Base-by-base conservation (phyloP, 1,140 invertebrate species). In the Aphaenogaster ashmeadi region DNA sequence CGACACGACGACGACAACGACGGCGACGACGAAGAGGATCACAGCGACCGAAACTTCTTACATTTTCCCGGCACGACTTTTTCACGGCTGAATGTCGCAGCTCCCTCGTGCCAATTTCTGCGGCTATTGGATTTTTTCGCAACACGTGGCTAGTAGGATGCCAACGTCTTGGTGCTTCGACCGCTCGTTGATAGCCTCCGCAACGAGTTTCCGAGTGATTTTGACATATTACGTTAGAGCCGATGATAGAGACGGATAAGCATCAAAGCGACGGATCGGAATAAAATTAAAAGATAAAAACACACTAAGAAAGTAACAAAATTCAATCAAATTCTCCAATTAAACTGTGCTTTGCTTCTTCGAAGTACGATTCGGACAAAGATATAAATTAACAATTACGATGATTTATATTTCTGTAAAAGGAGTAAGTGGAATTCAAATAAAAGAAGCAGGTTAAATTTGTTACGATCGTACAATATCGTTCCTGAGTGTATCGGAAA, bases 11-110 rank as follows among this genome's bases (percentile, higher is more conserved):
- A 15, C 21, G 27, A 44, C 47, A n/a, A 60, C 72, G 38, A 56
- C 21, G 33, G 38, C 74, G 36, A 38, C 44, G 74, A 50, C 56
- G 13, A 86, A 54, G 83, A 64, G 15, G 36, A 77, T 78, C 71
- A 52, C 44, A 72, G 54, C 52, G 86, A 78, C 72, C 44, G 64
- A 79, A 78, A 86, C 58, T 86, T 88, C 71, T 90, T 91, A 91
- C 83, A 84, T 52, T 90, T 88, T 88, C 83, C 77, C 21, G 41
- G 81, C 90, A 90, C 89, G 87, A 91, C 90, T 90, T 90, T 90
- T 91, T 90, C 87, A 58, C 62, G 66, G 75, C 36, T 88, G 86
- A 90, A 88, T 64, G 87, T 90, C 81, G 88, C 87, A 62, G 72
- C 88, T 88, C 86, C 58, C 58, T 56, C 81, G 81, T 91, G 87